phyloP scores from a whole-genome alignment of 2,797 vertebrate genomes.

The Monodelphis domestica region DNA sequence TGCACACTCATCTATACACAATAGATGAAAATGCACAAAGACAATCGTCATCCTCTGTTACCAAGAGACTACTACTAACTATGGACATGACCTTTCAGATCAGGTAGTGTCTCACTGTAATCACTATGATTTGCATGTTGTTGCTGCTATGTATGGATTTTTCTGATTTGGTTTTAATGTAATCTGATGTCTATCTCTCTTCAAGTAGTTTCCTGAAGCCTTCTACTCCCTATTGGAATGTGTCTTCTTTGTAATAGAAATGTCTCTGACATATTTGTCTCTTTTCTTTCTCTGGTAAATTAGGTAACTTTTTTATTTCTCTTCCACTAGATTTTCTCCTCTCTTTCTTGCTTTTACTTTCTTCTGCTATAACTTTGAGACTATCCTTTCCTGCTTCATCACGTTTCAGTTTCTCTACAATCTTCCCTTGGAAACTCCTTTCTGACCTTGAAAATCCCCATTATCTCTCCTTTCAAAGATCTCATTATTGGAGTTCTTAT shows the following conservation, averaged over 20 bases:
- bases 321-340: constrained; percentile 93
- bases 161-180: constrained; percentile 92
- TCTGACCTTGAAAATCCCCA: constrained; percentile 93
- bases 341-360: constrained; percentile 92
- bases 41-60: too few relatives aligned
- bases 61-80: too few relatives aligned
- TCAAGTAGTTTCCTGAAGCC: constrained; percentile 91
- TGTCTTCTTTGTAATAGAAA: constrained; percentile 95
- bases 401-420: constrained; percentile 71
- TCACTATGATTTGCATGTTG: constrained; percentile 94
- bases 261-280: constrained; percentile 93
- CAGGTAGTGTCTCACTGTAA: constrained; percentile 93
- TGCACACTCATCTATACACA: too few relatives aligned
- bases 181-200: constrained; percentile 90
- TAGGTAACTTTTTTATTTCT: constrained; percentile 78
- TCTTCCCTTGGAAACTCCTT: constrained; percentile 86
- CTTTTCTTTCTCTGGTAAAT: constrained; percentile 86
- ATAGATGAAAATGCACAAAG: too few relatives aligned
- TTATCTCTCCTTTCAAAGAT: constrained; percentile 94
- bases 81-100: too few relatives aligned
- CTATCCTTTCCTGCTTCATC: constrained; percentile 67
- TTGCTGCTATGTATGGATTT: constrained; percentile 93
- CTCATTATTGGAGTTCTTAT: constrained; percentile 88
- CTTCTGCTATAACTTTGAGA: constrained; percentile 88
- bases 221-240: constrained; percentile 92